Conservation (phyloP, 2,888 invertebrate genomes). For the Melinopterus prodromus region DNA sequence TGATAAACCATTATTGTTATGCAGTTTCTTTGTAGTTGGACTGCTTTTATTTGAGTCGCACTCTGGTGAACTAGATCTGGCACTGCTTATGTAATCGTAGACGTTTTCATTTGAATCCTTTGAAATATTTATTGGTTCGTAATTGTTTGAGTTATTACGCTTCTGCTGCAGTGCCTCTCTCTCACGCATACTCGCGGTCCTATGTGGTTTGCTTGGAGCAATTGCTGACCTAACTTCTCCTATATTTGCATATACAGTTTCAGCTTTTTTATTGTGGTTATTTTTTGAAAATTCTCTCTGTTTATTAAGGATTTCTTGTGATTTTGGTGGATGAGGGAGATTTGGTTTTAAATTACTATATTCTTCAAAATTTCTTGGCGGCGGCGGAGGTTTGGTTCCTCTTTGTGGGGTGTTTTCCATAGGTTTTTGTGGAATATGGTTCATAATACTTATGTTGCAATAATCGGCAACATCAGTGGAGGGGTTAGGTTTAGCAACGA, state of each 20-base stretch:
- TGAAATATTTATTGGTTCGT: conserved; percentile 54
- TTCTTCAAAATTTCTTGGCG: conserved; percentile 68
- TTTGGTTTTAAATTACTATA: conserved; percentile 70
- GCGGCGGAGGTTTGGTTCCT: conserved; percentile 72
- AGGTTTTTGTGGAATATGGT: conserved; percentile 34
- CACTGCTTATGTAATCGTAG: conserved; percentile 71
- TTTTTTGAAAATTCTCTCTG: conserved; percentile 62
- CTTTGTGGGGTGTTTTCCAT: conserved; percentile 33
- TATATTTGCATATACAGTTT: conserved; percentile 83
- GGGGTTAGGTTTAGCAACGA: conserved; percentile 61
- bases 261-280: conserved; percentile 57
- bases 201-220: conserved; percentile 80
- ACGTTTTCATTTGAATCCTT: conserved; percentile 64
- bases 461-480: conserved; percentile 22
- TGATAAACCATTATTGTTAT: conserved; percentile 55
- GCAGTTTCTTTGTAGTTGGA: conserved; percentile 53
- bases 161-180: conserved; percentile 66
- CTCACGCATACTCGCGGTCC: conserved; percentile 87
- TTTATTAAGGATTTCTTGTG: conserved; percentile 69
- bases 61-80: conserved; percentile 73
- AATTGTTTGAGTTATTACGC: conserved; percentile 44
- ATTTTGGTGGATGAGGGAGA: conserved; percentile 76
- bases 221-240: conserved; percentile 85
- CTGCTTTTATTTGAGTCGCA: conserved; percentile 66
- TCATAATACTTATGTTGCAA: conserved; percentile 12